phyloP scores from a whole-genome alignment of 1,140 invertebrate species.

The Drosophila asahinai region DNA sequence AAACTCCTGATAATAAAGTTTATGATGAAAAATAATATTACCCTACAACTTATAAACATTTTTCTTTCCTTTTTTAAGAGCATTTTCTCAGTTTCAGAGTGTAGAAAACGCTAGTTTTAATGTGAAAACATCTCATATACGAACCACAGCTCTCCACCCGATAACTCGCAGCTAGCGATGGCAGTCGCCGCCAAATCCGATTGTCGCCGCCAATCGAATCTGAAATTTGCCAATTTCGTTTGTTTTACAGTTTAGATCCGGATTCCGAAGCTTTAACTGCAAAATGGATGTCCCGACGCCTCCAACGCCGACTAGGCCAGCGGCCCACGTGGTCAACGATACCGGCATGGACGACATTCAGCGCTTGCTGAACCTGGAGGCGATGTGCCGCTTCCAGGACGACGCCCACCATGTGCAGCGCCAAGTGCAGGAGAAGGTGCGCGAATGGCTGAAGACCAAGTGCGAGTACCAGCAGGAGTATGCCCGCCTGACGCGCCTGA shows the following conservation, averaged over 20 bases:
- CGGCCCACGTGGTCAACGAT: background rate
- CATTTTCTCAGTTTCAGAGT: background rate
- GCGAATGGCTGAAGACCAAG: constrained; percentile 48
- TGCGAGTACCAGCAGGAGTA: constrained; percentile 56
- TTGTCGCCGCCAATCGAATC: background rate
- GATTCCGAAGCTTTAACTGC: too few species aligned
- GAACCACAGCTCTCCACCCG: background rate
- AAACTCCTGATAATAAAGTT: too few species aligned
- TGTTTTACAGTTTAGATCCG: too few species aligned
- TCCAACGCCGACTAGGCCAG: background rate
- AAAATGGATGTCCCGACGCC: background rate
- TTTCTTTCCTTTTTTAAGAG: background rate
- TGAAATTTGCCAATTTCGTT: background rate
- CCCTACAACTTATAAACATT: background rate
- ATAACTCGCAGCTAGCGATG: background rate
- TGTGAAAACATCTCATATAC: too few species aligned
- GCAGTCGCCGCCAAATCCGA: background rate
- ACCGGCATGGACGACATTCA: constrained; percentile 58
- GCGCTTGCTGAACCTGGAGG: constrained; percentile 65
- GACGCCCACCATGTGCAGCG: constrained; percentile 54
- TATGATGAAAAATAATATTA: too few species aligned
- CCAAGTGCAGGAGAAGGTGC: constrained; percentile 67
- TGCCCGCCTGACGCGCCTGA: constrained; percentile 20
- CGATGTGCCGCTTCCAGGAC: constrained; percentile 60
- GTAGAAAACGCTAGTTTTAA: background rate